Evolutionary conservation across 2,888 invertebrate genomes (phyloP), one percentile per base, ranked within the genome.

Genomic region (Epicampocera succincta): DNA sequence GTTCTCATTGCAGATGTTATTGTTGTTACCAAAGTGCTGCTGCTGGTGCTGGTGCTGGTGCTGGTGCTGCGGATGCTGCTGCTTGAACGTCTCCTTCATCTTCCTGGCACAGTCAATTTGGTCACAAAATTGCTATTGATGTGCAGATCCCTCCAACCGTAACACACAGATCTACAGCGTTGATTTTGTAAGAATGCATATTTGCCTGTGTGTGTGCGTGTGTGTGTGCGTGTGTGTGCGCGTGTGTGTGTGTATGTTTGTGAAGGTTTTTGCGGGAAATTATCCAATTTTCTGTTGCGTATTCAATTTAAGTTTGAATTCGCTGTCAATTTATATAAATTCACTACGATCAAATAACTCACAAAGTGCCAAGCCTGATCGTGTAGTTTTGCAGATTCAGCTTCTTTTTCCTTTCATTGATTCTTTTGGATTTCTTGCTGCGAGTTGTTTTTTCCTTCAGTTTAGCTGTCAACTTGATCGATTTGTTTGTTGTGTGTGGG

Each of bases 201-300:
- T 46, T 5, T 46, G 9, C 46, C 40, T 52, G 73, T 58, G 54
- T 73, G 1, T 40, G 5, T 2, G 5, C 9, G 13, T 6, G 1
- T 0, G 8, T 68, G n/a, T 76, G 12, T 12, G 2, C 1, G n/a
- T 73, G n/a, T 76, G 12, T 12, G 2, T 1, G n/a, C 68, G 21
- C 61, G 29, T 54, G 74, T 56, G 50, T 50, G 50, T 52, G 21
- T 56, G 2, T 65, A 46, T 69, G 82, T 63, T 33, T 77, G 60
- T 84, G 85, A 38, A 38, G 17, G 44, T 63, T 89, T n/a, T 88
- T 90, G 88, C 89, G 90, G 90, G 90, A 89, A 90, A 90, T 90
- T 89, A 90, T 89, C 90, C 90, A 90, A 90, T 90, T 90, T 90
- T 90, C 88, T 88, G 87, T 86, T 86, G 80, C 86, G 87, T 88